Percentiles rank a stretch among this genome's conserved stretches.
Conservation (phyloP, 2,888 invertebrate genomes). For the Nematopogon swammerdamellus region DNA sequence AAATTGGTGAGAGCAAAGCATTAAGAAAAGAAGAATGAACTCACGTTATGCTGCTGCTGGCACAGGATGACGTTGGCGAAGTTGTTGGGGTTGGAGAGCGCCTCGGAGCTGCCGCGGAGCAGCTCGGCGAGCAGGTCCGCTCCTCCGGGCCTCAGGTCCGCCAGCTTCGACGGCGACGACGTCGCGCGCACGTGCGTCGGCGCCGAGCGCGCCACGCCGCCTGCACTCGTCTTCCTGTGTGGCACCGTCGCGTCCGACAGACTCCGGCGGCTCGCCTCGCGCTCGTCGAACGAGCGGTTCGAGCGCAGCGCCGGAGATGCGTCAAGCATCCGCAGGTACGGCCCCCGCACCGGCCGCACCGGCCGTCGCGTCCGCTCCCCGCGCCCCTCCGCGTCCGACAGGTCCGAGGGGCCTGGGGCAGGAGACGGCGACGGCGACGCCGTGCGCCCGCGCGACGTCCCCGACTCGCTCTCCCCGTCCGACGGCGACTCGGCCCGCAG, state of each 20-base stretch:
- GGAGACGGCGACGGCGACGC: conserved; percentile 60
- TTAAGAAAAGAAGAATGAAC: conserved; percentile 22
- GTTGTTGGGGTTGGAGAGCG: conserved; percentile 59
- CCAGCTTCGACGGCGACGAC: conserved; percentile 76
- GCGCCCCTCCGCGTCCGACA: conserved; percentile 40
- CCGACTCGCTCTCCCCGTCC: conserved; percentile 65
- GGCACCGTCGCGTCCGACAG: conserved; percentile 50
- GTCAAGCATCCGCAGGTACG: conserved; percentile 59
- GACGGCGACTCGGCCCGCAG: conserved; percentile 65
- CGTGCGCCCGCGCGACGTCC: conserved; percentile 53
- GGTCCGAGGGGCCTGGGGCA: conserved; percentile 54
- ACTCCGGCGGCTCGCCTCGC: conserved; percentile 26
- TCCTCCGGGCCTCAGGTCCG: conserved; percentile 48
- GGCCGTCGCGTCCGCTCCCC: conserved; percentile 64
- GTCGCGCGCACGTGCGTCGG: conserved; percentile 72
- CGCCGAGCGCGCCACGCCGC: conserved; percentile 35
- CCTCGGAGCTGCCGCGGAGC: conserved; percentile 76
- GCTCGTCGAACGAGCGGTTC: conserved; percentile 9
- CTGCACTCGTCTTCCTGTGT: conserved; percentile 60
- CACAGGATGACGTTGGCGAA: conserved; percentile 51
- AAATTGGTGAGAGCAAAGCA: neutral
- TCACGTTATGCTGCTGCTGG: conserved; percentile 49
- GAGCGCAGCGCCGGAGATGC: neutral
- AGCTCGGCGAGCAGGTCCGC: conserved; percentile 71
- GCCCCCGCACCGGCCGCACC: conserved; percentile 71